Percentiles rank a stretch among this genome's conserved stretches.
Conservation (phyloP, 2,797 vertebrate species). For the Aldrovandia affinis region DNA sequence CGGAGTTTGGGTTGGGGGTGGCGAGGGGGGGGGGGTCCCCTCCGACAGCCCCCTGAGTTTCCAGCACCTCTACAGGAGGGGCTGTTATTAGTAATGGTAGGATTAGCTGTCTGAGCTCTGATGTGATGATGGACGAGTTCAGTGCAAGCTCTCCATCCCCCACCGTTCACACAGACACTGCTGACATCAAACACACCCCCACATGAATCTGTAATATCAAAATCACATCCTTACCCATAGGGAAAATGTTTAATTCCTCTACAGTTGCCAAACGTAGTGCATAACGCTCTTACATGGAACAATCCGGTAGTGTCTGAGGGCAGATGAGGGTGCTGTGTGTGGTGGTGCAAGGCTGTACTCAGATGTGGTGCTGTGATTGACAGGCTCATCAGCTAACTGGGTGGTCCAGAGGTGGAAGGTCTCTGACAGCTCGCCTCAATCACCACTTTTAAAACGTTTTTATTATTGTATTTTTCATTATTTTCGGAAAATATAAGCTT, state of each 20-base stretch:
- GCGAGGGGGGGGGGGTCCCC: background rate
- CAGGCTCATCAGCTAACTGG: constrained; percentile 61
- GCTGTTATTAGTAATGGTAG: constrained; percentile 56
- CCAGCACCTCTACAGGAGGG: constrained; percentile 18
- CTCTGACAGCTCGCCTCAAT: constrained; percentile 47
- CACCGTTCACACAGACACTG: background rate
- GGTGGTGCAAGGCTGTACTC: background rate
- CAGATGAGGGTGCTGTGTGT: background rate
- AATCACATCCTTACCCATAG: background rate
- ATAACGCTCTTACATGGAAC: background rate
- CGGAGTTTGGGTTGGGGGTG: background rate
- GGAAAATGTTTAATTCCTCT: background rate
- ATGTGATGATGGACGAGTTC: constrained; percentile 36
- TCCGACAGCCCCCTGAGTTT: background rate
- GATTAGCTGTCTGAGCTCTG: constrained; percentile 60
- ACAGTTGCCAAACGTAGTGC: background rate
- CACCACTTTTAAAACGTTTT: constrained; percentile 51
- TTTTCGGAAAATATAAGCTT: constrained; percentile 38
- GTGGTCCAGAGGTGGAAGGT: constrained; percentile 63
- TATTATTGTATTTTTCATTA: constrained; percentile 53
- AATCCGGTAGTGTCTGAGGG: no score
- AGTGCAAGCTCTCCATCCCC: constrained; percentile 18
- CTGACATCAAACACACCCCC: background rate
- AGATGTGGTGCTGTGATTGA: constrained; percentile 59
- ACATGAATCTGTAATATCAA: background rate